Conservation (phyloP, 2,888 invertebrate genomes). For the Nomada fucata region DNA sequence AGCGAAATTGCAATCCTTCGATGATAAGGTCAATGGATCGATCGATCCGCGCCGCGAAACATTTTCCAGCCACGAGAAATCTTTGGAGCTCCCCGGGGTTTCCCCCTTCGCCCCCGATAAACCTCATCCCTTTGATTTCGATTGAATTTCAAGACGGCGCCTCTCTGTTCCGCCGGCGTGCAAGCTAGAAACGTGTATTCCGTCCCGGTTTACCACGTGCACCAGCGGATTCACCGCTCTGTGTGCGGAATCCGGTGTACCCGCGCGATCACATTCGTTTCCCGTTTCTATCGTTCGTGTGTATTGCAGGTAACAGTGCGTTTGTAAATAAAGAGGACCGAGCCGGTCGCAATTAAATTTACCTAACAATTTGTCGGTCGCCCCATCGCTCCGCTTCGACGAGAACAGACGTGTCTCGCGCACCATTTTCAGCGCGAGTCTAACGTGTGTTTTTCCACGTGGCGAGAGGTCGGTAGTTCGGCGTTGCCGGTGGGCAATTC, state of each 20-base stretch:
- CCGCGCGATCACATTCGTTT: background rate
- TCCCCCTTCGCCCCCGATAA: constrained; percentile 67
- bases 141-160: constrained; percentile 66
- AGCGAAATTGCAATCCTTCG: constrained; percentile 72
- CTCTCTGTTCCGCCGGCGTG: constrained; percentile 38
- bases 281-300: background rate
- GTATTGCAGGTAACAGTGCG: background rate
- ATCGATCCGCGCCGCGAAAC: constrained; percentile 65
- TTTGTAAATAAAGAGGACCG: constrained; percentile 41
- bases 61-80: constrained; percentile 68
- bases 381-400: constrained; percentile 26
- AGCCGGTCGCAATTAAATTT: constrained; percentile 51
- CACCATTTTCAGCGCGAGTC: background rate
- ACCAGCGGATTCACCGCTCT: constrained; percentile 25
- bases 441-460: constrained; percentile 15
- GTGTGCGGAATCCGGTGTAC: background rate
- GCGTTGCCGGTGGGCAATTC: background rate
- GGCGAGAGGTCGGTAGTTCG: background rate
- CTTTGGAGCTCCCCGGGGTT: constrained; percentile 36
- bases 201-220: constrained; percentile 13
- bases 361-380: constrained; percentile 55
- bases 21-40: constrained; percentile 71
- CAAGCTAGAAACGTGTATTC: constrained; percentile 34
- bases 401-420: constrained; percentile 16
- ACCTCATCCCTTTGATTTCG: constrained; percentile 70